phyloP scores from a whole-genome alignment of 2,888 invertebrate genomes.

The Conops quadrifasciatus region DNA sequence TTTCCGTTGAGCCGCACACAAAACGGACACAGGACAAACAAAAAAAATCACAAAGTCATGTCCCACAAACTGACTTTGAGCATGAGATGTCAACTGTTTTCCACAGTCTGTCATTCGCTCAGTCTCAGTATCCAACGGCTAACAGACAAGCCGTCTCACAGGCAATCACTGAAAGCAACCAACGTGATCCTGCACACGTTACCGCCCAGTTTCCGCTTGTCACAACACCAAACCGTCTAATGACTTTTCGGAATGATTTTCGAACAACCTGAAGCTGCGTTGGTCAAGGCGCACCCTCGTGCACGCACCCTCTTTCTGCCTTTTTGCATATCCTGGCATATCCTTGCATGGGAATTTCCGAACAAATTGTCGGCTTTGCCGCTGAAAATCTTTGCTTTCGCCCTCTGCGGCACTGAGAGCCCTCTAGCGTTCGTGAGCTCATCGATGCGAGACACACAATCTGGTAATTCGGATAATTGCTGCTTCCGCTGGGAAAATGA shows the following conservation, averaged over 20 bases:
- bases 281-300: conserved; percentile 15
- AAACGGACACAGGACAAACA: conserved; percentile 15
- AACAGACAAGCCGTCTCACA: conserved; percentile 40
- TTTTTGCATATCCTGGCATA: conserved; percentile 16
- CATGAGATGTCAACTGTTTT: conserved; percentile 58
- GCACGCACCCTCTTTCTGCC: conserved; percentile 21
- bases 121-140: neutral
- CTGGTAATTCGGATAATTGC: conserved; percentile 31
- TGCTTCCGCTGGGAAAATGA: conserved; percentile 24
- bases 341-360: conserved; percentile 44
- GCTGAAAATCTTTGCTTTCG: conserved; percentile 38
- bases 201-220: conserved; percentile 37
- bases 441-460: conserved; percentile 36
- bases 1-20: conserved; percentile 35
- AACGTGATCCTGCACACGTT: conserved; percentile 22
- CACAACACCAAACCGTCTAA: conserved; percentile 13
- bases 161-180: conserved; percentile 45
- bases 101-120: conserved; percentile 55
- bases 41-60: conserved; percentile 57
- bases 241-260: neutral
- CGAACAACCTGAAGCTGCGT: neutral
- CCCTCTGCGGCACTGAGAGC: too few species aligned
- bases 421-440: conserved; percentile 15
- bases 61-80: conserved; percentile 53
- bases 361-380: conserved; percentile 11